These are phyloP conservation scores for Sebastes ruberrimus DNA, from an alignment of 2,797 vertebrate genomes.

Conservation along the genomic window DNA sequence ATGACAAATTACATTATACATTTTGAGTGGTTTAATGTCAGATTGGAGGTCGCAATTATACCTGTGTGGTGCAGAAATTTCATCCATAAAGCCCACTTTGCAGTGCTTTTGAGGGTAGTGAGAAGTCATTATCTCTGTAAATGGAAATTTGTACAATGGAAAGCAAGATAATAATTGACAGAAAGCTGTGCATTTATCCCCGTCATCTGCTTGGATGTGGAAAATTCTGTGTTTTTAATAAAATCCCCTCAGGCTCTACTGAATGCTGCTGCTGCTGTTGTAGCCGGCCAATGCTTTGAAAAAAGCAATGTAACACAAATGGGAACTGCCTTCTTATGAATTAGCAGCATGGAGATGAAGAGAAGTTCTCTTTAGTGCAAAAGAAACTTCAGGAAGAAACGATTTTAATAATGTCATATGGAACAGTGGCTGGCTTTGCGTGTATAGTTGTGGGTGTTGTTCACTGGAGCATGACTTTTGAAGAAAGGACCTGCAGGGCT, in stretches of 20 bases:
- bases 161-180: constrained; percentile 54
- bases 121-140: constrained; percentile 54
- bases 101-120: constrained; percentile 36
- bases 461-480: constrained; percentile 19
- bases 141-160: constrained; percentile 62
- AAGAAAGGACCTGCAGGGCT: constrained; percentile 9
- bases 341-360: constrained; percentile 17
- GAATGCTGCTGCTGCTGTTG: constrained; percentile 21
- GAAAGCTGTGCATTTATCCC: constrained; percentile 40
- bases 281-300: neutral
- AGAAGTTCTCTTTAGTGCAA: neutral
- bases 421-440: neutral
- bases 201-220: constrained; percentile 31
- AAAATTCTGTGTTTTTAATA: constrained; percentile 38
- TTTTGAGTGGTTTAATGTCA: constrained; percentile 71
- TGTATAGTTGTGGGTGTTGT: neutral
- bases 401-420: constrained; percentile 15
- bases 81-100: constrained; percentile 56
- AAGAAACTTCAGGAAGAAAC: constrained; percentile 13
- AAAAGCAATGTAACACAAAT: constrained; percentile 32
- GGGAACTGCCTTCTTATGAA: constrained; percentile 24
- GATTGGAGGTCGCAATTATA: constrained; percentile 60
- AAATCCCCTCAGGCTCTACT: constrained; percentile 30
- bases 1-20: constrained; percentile 63
- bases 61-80: constrained; percentile 48